Base-by-base conservation (phyloP, 2,797 vertebrate genomes). In the Erpetoichthys calabaricus region DNA sequence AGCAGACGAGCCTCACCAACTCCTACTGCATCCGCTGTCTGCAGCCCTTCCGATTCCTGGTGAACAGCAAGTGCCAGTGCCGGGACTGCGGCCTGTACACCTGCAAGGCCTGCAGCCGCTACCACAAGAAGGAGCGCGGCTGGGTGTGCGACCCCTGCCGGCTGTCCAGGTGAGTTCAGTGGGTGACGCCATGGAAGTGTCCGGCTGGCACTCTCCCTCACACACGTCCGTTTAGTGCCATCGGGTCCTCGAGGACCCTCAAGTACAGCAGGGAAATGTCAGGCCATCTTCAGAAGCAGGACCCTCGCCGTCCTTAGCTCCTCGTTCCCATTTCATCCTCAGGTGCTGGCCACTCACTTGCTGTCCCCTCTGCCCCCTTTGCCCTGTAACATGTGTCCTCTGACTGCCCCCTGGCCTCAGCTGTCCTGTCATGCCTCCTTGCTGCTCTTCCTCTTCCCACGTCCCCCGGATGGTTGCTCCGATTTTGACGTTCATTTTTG, bases 111-210 rank as follows among this genome's bases (percentile, higher is more conserved):
- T 98, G 95, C 73, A 86, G 92, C 76, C 86, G 82, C 65, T 84
- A 83, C 79, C 90, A 86, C 79, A 89, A 88, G 41, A 90, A 89
- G 72, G 91, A 89, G 58, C 83, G 78, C 4, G 88, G 86, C 70
- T 98, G 95, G 94, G 89, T 97, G 61, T 98, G 95, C 0, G 83
- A 91, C 66, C 85, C 89, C 65, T 97, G 93, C 67, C 81, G 83
- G 61, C 83, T 89, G 76, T 82, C 88, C 80, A 88, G 91, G 94
- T 94, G 63, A 67, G 1, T 0, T 10, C n/a, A 43, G 6, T 0
- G 1, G 2, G 8, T 5, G 3, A 0, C 1, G 6, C 6, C 4
- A 5, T 8, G 1, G 2, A 6, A 25, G 25, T 25, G 25, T 25
- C 1, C 7, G 8, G 3, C 0, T 42, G 43, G 8, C 3, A 6